Evolutionary conservation across 1,140 invertebrate species (phyloP).

Genomic region (Cecropterus lyciades): DNA sequence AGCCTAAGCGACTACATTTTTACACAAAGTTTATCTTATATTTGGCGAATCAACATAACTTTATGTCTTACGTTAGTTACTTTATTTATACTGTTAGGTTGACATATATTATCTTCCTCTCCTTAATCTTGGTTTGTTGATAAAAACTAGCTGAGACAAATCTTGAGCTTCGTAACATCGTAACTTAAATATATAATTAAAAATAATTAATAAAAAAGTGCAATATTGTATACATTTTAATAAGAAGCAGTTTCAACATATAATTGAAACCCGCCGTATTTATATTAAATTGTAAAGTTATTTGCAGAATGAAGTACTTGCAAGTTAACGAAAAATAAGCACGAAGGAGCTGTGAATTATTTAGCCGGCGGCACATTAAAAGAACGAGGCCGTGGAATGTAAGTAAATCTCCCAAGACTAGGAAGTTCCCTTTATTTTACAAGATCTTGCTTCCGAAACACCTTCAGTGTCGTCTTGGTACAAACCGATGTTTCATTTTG

Average conservation of each 20-base stretch:
- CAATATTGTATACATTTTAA: too few relatives aligned
- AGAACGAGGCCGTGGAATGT: constrained; percentile 66
- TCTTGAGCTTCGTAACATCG: too few relatives aligned
- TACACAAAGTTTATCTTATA: too few relatives aligned
- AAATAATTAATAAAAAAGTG: too few relatives aligned
- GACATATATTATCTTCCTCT: too few relatives aligned
- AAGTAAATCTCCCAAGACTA: constrained; percentile 78
- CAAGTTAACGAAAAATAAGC: constrained; percentile 44
- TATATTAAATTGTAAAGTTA: constrained; percentile 41
- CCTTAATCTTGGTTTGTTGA: too few relatives aligned
- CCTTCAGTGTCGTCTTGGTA: constrained; percentile 43
- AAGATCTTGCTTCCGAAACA: constrained; percentile 75
- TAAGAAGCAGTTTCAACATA: not conserved
- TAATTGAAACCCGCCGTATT: not conserved
- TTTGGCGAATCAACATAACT: too few relatives aligned
- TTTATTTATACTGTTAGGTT: too few relatives aligned
- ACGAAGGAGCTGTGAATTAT: constrained; percentile 40
- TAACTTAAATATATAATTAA: too few relatives aligned
- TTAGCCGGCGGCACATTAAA: constrained; percentile 61
- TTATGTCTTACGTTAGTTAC: too few relatives aligned
- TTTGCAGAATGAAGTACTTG: constrained; percentile 41
- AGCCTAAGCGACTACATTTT: too few relatives aligned
- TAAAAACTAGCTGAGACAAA: too few relatives aligned
- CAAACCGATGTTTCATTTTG: not conserved
- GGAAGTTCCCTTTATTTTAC: constrained; percentile 79